Base-by-base conservation (phyloP, 2,888 invertebrate genomes). In the Agriopis aurantiaria region DNA sequence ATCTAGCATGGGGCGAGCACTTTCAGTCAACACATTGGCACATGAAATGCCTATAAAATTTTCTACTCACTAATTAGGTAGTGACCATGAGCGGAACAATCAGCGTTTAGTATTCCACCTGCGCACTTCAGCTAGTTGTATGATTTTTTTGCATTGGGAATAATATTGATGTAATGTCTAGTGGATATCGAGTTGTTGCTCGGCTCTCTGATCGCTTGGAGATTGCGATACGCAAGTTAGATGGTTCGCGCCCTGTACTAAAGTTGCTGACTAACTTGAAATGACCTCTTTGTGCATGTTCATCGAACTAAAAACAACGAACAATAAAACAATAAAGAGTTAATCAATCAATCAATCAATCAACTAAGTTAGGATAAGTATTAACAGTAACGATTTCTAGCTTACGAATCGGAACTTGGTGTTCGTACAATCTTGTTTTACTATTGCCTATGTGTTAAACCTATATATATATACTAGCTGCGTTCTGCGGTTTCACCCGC, bases 151-250 rank as follows among this genome's bases (percentile, higher is more conserved):
- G 14, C n/a, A 49, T 49, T 49, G 6, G 0, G 48, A 49, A 49
- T 14, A n/a, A 49, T 33, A 5, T 33, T 7, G 4, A 23, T 58
- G 17, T 12, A 23, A 33, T 12, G 23, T 58, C 58, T 33, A 23
- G 6, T 7, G 3, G 3, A 45, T 57, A n/a, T 23, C 9, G 80
- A 78, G 77, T 82, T 74, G 77, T 74, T 78, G 80, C 1, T n/a
- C 8, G 73, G 74, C 78, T 78, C 75, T 77, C 75, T 81, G 82
- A 83, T 84, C 74, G 80, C 64, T 68, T 61, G 73, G 77, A 79
- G 78, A 84, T 82, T 79, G 80, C 77, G 61, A 69, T 77, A 80
- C 78, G 79, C 80, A 78, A 78, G 65, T 71, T 73, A 72, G 73
- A 63, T 71, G 69, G 75, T 69, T 70, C 69, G 41, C 69, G 65